Conservation (phyloP, 2,888 invertebrate genomes). For the Megamerina dolium region DNA sequence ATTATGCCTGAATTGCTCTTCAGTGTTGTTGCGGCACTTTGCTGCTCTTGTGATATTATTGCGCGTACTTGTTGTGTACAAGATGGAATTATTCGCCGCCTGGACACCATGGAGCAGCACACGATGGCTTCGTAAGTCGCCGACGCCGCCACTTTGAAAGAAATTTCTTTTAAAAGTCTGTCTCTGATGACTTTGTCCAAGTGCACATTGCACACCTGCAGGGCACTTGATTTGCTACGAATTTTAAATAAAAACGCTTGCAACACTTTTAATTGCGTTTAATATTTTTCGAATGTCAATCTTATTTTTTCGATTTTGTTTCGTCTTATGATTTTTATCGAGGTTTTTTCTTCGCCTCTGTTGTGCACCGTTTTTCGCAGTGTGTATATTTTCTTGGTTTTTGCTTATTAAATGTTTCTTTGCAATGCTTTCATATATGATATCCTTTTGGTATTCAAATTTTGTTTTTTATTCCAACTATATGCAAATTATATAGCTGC, state of each 20-base stretch:
- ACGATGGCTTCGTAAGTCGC: neutral
- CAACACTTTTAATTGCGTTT: constrained; percentile 3
- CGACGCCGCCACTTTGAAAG: constrained; percentile 10
- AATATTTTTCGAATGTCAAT: constrained; percentile 2
- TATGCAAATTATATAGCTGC: too few relatives aligned
- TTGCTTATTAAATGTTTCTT: constrained; percentile 13
- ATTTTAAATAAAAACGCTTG: too few relatives aligned
- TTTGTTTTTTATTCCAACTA: too few relatives aligned
- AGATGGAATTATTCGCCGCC: constrained; percentile 19
- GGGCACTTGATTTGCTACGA: too few relatives aligned
- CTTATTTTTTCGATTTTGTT: neutral
- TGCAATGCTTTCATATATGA: constrained; percentile 9
- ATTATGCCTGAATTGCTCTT: constrained; percentile 19
- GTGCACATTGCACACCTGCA: too few relatives aligned
- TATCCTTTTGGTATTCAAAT: neutral
- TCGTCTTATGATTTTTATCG: constrained; percentile 5
- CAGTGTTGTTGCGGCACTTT: constrained; percentile 11
- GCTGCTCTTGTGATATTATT: neutral
- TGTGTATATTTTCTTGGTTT: constrained; percentile 22
- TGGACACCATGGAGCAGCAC: constrained; percentile 29
- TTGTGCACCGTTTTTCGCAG: constrained; percentile 22
- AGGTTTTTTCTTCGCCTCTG: constrained; percentile 16
- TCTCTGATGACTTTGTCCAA: too few relatives aligned
- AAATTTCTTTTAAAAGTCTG: neutral
- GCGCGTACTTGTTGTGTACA: too few relatives aligned